A percentile compares a stretch with the other conserved stretches of the same genome.
Evolutionary conservation across 2,797 vertebrate genomes (phyloP).

Genomic region (Atherinosoma microstoma): DNA sequence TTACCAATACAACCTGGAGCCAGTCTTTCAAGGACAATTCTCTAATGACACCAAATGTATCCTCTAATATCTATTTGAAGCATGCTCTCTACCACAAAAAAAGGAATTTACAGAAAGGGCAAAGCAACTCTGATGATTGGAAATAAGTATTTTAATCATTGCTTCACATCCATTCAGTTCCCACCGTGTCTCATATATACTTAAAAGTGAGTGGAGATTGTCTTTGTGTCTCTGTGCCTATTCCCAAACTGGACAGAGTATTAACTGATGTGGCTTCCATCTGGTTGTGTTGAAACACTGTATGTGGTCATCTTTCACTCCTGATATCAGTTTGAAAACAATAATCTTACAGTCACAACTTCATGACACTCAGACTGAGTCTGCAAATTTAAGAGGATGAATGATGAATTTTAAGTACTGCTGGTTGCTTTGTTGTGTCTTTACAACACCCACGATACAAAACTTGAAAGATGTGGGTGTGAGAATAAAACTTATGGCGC

Average conservation of each 20-base stretch:
- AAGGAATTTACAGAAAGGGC: conserved; percentile 45
- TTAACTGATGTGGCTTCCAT: conserved; percentile 42
- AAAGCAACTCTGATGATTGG: conserved; percentile 13
- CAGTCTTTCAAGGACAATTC: conserved; percentile 82
- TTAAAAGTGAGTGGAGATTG: conserved; percentile 20
- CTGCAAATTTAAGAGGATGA: conserved; percentile 16
- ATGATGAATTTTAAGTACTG: conserved; percentile 17
- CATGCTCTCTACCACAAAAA: conserved; percentile 60
- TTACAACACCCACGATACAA: conserved; percentile 38
- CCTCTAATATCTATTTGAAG: conserved; percentile 74
- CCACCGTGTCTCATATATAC: conserved; percentile 8
- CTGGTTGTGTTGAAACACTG: conserved; percentile 40
- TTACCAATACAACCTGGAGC: conserved; percentile 82
- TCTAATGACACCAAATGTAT: conserved; percentile 71
- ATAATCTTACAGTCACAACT: conserved; percentile 13
- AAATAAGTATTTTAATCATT: conserved; percentile 63
- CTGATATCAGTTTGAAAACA: not conserved
- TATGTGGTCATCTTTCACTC: conserved; percentile 3
- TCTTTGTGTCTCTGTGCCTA: conserved; percentile 13
- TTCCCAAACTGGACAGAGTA: conserved; percentile 28
- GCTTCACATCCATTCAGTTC: conserved; percentile 57
- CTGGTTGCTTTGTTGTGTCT: conserved; percentile 35
- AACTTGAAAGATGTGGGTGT: conserved; percentile 42
- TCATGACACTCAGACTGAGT: conserved; percentile 17
- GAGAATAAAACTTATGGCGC: conserved; percentile 31